Percentiles rank a stretch among this genome's conserved stretches.
phyloP scores from a whole-genome alignment of 2,113 vertebrate genomes.

The Astur gentilis region DNA sequence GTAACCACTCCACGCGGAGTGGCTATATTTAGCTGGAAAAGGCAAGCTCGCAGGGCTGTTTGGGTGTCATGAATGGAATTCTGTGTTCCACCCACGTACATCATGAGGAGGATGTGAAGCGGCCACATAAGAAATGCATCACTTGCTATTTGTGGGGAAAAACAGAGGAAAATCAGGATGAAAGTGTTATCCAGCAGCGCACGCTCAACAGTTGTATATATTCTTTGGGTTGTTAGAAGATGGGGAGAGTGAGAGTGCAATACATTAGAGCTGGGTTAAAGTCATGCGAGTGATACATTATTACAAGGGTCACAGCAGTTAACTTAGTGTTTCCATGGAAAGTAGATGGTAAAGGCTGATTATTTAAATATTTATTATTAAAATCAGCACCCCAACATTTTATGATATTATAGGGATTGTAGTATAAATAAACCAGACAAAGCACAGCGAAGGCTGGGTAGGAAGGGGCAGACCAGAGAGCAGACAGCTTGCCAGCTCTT shows the following conservation, averaged over 20 bases:
- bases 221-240: neutral
- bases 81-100: neutral
- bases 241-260: neutral
- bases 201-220: too few species aligned
- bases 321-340: fast-evolving
- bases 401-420: neutral
- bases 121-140: neutral
- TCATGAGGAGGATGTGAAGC: neutral
- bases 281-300: neutral
- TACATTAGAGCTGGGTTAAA: neutral
- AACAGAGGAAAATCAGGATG: neutral
- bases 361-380: neutral
- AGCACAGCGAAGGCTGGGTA: neutral
- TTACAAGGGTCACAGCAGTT: neutral
- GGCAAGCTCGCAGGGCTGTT: neutral
- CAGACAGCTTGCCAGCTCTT: neutral
- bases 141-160: neutral
- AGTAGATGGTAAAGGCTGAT: neutral
- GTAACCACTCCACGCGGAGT: fast-evolving
- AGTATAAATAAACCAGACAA: neutral
- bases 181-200: neutral
- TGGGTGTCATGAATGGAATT: neutral
- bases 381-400: neutral
- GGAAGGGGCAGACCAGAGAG: neutral
- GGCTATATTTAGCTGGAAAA: neutral